These are phyloP conservation scores for Ecliptopera silaceata DNA, from an alignment of 2,888 invertebrate genomes.

Conservation along the genomic window DNA sequence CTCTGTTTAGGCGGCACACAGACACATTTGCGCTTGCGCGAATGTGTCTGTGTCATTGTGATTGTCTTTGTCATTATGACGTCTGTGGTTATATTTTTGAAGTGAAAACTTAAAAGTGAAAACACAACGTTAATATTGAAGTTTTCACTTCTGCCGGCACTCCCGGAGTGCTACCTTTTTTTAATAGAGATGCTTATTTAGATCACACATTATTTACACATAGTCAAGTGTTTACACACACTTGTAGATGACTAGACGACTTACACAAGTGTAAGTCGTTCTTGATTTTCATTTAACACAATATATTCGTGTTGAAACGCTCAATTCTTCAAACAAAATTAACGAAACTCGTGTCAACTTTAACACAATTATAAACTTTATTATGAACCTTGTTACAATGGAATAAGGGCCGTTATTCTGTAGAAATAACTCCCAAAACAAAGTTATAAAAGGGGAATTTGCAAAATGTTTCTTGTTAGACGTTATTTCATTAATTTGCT, in stretches of 20 bases:
- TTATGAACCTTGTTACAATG: neutral
- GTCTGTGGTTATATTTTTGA: no score
- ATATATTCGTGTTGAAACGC: neutral
- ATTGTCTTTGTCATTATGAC: no score
- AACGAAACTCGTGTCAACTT: slow-evolving; percentile 9
- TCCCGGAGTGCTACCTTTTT: no score
- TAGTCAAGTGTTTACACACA: no score
- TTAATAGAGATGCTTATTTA: no score
- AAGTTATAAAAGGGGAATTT: slow-evolving; percentile 18
- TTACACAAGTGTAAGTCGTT: neutral
- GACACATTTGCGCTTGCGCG: no score
- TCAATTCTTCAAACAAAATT: slow-evolving; percentile 12
- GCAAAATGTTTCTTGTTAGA: slow-evolving; percentile 30
- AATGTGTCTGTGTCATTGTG: no score
- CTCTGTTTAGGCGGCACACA: no score
- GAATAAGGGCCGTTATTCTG: slow-evolving; percentile 2
- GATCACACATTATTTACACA: no score
- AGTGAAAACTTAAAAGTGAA: no score
- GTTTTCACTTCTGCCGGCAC: no score
- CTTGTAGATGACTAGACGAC: neutral
- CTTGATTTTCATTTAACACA: neutral
- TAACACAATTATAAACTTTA: neutral
- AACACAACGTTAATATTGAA: no score
- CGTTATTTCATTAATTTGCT: slow-evolving; percentile 34
- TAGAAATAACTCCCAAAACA: slow-evolving; percentile 3